phyloP scores from a whole-genome alignment of 2,113 vertebrate species.

The Ptilonorhynchus violaceus region DNA sequence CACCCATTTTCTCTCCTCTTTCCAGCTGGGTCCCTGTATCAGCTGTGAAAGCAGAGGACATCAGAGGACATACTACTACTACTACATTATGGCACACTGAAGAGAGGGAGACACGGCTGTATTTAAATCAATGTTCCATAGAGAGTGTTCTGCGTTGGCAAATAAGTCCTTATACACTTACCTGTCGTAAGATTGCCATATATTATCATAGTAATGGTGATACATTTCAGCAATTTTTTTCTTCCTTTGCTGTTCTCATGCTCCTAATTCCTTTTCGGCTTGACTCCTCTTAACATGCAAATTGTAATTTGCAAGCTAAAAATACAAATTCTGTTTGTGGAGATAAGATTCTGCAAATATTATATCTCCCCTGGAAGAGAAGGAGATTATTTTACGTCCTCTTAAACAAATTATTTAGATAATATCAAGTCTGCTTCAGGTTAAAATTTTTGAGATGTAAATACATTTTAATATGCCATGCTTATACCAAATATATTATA shows the following conservation, averaged over 20 bases:
- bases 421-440: constrained; percentile 1
- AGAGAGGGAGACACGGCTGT: background rate
- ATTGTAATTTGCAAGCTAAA: constrained; percentile 49
- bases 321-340: constrained; percentile 21
- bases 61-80: constrained; percentile 21
- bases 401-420: constrained; percentile 34
- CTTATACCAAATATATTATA: background rate
- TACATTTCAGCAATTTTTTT: constrained; percentile 29
- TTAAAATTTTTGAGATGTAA: constrained; percentile 25
- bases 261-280: background rate
- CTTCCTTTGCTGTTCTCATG: constrained; percentile 2
- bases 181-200: constrained; percentile 17
- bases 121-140: constrained; percentile 59
- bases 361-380: background rate
- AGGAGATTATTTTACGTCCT: background rate
- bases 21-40: background rate
- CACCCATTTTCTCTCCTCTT: background rate
- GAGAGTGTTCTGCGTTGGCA: background rate
- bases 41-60: constrained; percentile 53
- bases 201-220: constrained; percentile 9
- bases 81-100: constrained; percentile 32
- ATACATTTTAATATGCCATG: background rate
- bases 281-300: background rate
- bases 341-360: constrained; percentile 36
- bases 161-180: constrained; percentile 41